These are phyloP conservation scores for Caenorhabditis sp. DNA, from an alignment of 2,888 invertebrate genomes.

Conservation along the genomic window DNA sequence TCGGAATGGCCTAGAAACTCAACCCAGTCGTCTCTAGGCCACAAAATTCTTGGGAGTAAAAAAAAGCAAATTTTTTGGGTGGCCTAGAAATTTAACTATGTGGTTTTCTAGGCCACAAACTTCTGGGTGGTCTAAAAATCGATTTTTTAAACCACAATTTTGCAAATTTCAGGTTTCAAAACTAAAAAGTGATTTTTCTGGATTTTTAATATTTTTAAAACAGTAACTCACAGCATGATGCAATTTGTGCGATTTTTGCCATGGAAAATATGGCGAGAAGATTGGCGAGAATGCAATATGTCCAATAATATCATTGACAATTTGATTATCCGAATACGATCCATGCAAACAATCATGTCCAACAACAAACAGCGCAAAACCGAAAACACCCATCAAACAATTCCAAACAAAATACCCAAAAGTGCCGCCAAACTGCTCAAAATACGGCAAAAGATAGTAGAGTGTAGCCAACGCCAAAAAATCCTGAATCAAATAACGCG, in stretches of 20 bases:
- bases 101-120: too few relatives aligned
- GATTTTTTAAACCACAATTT: too few relatives aligned
- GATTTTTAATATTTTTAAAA: background rate
- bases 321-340: slow-evolving; percentile 53
- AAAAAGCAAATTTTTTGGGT: too few relatives aligned
- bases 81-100: too few relatives aligned
- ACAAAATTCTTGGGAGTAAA: too few relatives aligned
- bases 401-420: slow-evolving; percentile 55
- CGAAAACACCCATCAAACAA: slow-evolving; percentile 58
- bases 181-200: too few relatives aligned
- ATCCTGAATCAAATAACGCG: slow-evolving; percentile 58
- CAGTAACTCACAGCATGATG: slow-evolving; percentile 53
- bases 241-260: slow-evolving; percentile 59
- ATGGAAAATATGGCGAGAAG: slow-evolving; percentile 61
- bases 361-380: slow-evolving; percentile 58
- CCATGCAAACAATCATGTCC: slow-evolving; percentile 63
- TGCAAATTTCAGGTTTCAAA: too few relatives aligned
- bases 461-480: slow-evolving; percentile 44
- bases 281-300: slow-evolving; percentile 54
- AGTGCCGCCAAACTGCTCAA: slow-evolving; percentile 49
- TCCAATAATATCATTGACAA: slow-evolving; percentile 57
- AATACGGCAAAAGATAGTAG: slow-evolving; percentile 48
- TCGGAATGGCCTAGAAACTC: too few relatives aligned
- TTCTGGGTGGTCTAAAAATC: too few relatives aligned
- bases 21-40: too few relatives aligned